Base-by-base conservation (phyloP, 2,113 vertebrate genomes). In the Callipepla squamata region DNA sequence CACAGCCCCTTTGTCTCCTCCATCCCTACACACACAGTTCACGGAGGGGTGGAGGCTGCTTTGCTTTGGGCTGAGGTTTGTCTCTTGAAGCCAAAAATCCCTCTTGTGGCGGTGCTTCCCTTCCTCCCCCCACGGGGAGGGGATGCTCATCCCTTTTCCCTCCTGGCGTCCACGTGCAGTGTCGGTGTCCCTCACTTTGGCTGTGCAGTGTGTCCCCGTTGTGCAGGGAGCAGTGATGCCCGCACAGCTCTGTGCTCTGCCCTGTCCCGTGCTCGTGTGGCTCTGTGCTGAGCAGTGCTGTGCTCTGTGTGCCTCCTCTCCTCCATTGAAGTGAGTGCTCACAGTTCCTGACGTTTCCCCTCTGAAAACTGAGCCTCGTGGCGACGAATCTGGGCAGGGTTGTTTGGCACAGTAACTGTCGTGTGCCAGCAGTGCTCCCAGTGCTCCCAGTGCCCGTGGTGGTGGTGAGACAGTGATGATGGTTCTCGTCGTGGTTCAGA, bases 141-240 rank as follows among this genome's bases (percentile, higher is more conserved):
- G 45, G 45, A 38, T 0, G 6, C 80, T 2, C 1, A 69, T 61
- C 80, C 79, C 84, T 51, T 2, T 1, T 8, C 1, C 26, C 58
- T 61, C 63, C 85, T 53, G 70, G 55, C 26, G 19, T 30, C 51
- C 1, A 0, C 0, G 1, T 11, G 21, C 5, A 38, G n/a, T 88
- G 4, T 45, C 75, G 61, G 50, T 58, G 55, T 58, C 30, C 44
- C 5, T 7, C 15, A 2, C 17, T 55, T 58, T 80, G 0, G 5
- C 65, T 78, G 87, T 2, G 42, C 36, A 36, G 7, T 36, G 36
- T 3, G 16, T 48, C 6, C 0, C 59, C 51, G 51, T 21, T 55
- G 34, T 74, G n/a, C 34, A 8, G 13, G 65, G 26, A 20, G 9
- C 34, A 25, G 14, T 32, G 88, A n/a, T 19, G 51, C 76, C 69